Conservation (phyloP, 1,140 invertebrate genomes). For the Drosophila murphyi region DNA sequence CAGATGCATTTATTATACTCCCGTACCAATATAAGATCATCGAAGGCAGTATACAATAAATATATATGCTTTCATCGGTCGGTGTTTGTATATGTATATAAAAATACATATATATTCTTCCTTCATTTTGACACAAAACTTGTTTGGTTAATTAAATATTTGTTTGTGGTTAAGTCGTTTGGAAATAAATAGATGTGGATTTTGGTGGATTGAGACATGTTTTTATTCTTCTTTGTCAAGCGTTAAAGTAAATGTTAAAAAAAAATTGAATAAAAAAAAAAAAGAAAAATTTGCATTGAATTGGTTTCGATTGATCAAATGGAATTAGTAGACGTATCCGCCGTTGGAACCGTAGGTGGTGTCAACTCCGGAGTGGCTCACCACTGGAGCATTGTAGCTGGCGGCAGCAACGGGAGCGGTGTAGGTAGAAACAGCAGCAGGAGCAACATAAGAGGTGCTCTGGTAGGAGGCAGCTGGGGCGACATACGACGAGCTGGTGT, state of each 20-base stretch:
- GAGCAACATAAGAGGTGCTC: slow-evolving; percentile 36
- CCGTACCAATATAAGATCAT: too few species aligned
- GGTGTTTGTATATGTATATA: too few species aligned
- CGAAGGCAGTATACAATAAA: too few species aligned
- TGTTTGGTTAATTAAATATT: neutral
- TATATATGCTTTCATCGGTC: too few species aligned
- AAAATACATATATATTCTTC: too few species aligned
- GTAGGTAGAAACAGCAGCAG: slow-evolving; percentile 20
- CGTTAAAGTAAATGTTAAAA: neutral
- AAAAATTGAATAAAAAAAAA: slow-evolving; percentile 29
- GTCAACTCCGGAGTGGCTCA: slow-evolving; percentile 41
- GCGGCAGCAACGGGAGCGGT: slow-evolving; percentile 36
- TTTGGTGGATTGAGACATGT: neutral
- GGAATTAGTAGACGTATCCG: slow-evolving; percentile 64
- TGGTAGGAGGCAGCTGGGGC: slow-evolving; percentile 45
- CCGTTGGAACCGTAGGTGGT: slow-evolving; percentile 73
- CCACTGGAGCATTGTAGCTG: slow-evolving; percentile 36
- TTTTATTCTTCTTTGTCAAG: neutral
- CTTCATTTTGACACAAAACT: neutral
- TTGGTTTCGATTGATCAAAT: slow-evolving; percentile 25
- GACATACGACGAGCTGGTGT: slow-evolving; percentile 29
- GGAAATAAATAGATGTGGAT: neutral
- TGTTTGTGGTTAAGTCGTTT: neutral
- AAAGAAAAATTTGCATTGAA: slow-evolving; percentile 48
- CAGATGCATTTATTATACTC: too few species aligned